These are phyloP conservation scores for Rhyzopertha dominica DNA, from an alignment of 1,140 invertebrate species.

Conservation along the genomic window DNA sequence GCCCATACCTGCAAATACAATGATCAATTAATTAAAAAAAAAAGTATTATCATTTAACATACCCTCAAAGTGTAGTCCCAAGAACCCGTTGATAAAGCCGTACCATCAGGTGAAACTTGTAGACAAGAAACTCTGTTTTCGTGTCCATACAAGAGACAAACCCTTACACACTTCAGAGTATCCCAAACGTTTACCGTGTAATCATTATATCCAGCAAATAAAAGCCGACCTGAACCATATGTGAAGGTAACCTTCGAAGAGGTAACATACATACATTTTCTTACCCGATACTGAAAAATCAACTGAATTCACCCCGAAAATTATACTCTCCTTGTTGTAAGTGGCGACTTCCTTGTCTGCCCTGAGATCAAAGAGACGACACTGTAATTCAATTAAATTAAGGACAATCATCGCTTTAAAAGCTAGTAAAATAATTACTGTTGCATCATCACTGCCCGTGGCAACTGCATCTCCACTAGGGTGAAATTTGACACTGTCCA, in stretches of 20 bases:
- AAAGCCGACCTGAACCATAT: slow-evolving; percentile 65
- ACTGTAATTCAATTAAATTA: slow-evolving; percentile 67
- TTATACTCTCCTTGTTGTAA: slow-evolving; percentile 95
- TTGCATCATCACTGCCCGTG: slow-evolving; percentile 96
- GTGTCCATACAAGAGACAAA: slow-evolving; percentile 93
- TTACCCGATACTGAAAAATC: slow-evolving; percentile 93
- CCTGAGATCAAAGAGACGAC: slow-evolving; percentile 94
- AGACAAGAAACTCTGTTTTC: slow-evolving; percentile 96
- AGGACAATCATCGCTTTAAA: neutral
- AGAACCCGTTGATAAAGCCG: slow-evolving; percentile 93
- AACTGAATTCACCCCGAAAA: slow-evolving; percentile 97
- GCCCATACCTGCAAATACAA: slow-evolving; percentile 38
- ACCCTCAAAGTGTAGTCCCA: slow-evolving; percentile 97
- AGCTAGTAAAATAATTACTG: slow-evolving; percentile 62
- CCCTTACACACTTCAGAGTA: slow-evolving; percentile 86
- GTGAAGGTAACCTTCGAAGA: too few species aligned
- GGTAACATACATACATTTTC: too few species aligned
- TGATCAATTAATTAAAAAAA: slow-evolving; percentile 14
- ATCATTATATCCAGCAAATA: slow-evolving; percentile 99
- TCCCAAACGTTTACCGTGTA: slow-evolving; percentile 99
- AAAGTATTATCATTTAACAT: slow-evolving; percentile 25
- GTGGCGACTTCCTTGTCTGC: slow-evolving; percentile 97
- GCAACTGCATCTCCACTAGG: slow-evolving; percentile 98
- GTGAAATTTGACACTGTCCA: slow-evolving; percentile 97
- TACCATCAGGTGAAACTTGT: slow-evolving; percentile 95